These are phyloP conservation scores for Selene dorsalis DNA, from an alignment of 2,797 vertebrate genomes.

Conservation along the genomic window DNA sequence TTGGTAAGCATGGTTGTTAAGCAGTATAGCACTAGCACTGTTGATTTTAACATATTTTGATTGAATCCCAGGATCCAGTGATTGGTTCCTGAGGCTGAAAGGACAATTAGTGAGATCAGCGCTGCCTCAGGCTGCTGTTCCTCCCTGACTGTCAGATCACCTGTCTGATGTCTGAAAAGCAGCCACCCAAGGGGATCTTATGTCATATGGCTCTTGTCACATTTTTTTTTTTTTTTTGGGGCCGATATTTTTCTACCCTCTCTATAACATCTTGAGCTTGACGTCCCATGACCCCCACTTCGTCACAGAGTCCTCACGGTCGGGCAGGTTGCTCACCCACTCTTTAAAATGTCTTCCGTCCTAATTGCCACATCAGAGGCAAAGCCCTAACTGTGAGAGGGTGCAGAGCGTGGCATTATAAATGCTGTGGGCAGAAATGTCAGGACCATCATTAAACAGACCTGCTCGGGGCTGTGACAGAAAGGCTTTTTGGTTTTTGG, in stretches of 20 bases:
- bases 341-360: constrained; percentile 54
- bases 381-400: constrained; percentile 57
- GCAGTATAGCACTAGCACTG: background rate
- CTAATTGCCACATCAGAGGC: constrained; percentile 74
- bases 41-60: background rate
- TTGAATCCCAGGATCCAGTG: background rate
- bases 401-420: constrained; percentile 68
- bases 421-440: constrained; percentile 71
- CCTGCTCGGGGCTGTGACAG: constrained; percentile 20
- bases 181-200: constrained; percentile 25
- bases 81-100: background rate
- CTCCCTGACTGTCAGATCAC: constrained; percentile 15
- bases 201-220: background rate
- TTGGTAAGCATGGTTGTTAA: background rate
- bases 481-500: constrained; percentile 31
- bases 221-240: background rate
- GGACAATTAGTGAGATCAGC: background rate
- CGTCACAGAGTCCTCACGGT: constrained; percentile 41
- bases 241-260: constrained; percentile 32
- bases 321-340: constrained; percentile 51
- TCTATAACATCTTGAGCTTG: constrained; percentile 37
- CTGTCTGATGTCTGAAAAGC: background rate
- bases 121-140: background rate
- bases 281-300: constrained; percentile 45
- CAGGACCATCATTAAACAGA: constrained; percentile 69